phyloP scores from a whole-genome alignment of 2,797 vertebrate genomes.

The Gymnocypris eckloni region DNA sequence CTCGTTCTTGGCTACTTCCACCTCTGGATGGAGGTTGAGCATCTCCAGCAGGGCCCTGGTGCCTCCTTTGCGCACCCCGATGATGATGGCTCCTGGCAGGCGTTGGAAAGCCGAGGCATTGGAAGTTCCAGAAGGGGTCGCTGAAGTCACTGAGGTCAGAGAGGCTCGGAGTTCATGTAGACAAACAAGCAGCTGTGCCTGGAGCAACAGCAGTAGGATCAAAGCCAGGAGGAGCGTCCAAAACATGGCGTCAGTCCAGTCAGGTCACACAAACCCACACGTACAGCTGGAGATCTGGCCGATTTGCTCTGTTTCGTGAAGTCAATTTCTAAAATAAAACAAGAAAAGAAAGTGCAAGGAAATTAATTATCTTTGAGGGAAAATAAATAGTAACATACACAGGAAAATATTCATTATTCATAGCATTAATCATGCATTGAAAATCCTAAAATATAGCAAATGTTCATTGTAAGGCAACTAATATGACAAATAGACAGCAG shows the following conservation, averaged over 20 bases:
- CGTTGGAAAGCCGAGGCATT: conserved; percentile 74
- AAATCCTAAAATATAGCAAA: conserved; percentile 5
- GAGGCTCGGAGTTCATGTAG: conserved; percentile 71
- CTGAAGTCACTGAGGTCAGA: conserved; percentile 51
- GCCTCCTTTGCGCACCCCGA: conserved; percentile 84
- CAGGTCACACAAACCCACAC: conserved; percentile 43
- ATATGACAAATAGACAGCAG: not conserved
- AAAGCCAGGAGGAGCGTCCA: conserved; percentile 80
- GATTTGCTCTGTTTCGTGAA: conserved; percentile 2
- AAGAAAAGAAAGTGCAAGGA: conserved; percentile 4
- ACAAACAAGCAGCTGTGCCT: conserved; percentile 79
- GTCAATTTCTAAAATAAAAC: conserved; percentile 22
- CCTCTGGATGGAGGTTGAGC: conserved; percentile 83
- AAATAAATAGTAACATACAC: not conserved
- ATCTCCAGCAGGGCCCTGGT: conserved; percentile 84
- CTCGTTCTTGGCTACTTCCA: conserved; percentile 82
- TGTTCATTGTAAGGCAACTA: not conserved
- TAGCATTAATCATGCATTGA: not conserved
- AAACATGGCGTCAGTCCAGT: conserved; percentile 72
- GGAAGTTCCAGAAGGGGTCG: conserved; percentile 60
- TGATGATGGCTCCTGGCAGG: conserved; percentile 81
- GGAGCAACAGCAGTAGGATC: conserved; percentile 78
- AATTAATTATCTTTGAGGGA: not conserved
- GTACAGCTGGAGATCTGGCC: conserved; percentile 40
- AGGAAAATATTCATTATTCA: conserved; percentile 4